These are phyloP conservation scores for Atherinomorus stipes DNA, from an alignment of 2,113 vertebrate genomes.

Conservation along the genomic window DNA sequence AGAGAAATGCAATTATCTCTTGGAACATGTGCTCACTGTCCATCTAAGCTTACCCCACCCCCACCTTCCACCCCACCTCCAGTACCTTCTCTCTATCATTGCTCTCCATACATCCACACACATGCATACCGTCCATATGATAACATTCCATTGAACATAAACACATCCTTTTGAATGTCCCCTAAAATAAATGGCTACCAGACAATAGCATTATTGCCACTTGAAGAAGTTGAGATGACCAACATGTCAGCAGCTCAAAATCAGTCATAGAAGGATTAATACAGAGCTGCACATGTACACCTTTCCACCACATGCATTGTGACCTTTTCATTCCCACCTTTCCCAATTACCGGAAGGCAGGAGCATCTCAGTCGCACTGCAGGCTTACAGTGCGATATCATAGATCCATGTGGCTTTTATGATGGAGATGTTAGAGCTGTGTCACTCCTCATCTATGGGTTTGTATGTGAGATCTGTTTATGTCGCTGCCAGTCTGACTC, in stretches of 20 bases:
- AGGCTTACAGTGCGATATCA: constrained; percentile 69
- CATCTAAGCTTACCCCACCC: constrained; percentile 47
- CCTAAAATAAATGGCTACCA: constrained; percentile 23
- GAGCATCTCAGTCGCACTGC: constrained; percentile 65
- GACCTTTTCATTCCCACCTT: constrained; percentile 73
- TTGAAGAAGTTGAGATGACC: background rate
- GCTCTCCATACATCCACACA: constrained; percentile 16
- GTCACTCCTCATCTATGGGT: constrained; percentile 55
- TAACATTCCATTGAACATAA: constrained; percentile 11
- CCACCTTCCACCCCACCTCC: constrained; percentile 21
- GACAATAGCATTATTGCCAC: background rate
- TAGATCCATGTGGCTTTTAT: constrained; percentile 73
- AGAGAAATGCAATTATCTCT: constrained; percentile 84
- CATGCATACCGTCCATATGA: constrained; percentile 24
- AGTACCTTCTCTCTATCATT: constrained; percentile 11
- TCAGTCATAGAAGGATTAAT: constrained; percentile 37
- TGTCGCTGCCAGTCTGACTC: constrained; percentile 45
- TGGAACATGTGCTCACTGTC: constrained; percentile 62
- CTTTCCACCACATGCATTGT: constrained; percentile 31
- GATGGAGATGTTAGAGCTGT: constrained; percentile 70
- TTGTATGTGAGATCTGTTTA: constrained; percentile 41
- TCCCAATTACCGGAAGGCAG: constrained; percentile 75
- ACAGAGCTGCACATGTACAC: background rate
- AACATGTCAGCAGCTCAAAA: constrained; percentile 25
- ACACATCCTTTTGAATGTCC: constrained; percentile 9